Evolutionary conservation across 2,888 invertebrate genomes (phyloP), one percentile per base, ranked within the genome.

Genomic region (Stramonita haemastoma): DNA sequence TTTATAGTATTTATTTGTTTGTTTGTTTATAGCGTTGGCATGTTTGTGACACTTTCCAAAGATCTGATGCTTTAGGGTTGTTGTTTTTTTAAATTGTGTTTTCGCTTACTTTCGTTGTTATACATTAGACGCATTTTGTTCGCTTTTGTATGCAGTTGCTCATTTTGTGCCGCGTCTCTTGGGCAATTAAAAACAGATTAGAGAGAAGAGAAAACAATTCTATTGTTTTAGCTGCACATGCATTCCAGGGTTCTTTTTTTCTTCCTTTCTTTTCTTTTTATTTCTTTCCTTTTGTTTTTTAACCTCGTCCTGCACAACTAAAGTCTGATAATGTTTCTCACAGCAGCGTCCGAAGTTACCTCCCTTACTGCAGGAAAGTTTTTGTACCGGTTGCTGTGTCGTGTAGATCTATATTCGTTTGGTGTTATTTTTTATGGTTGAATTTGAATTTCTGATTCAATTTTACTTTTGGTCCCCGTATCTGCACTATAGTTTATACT

Each of bases 111-210:
- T 34, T 70, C n/a, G 36, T 36, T 84, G 60, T 22, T 22, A 60
- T 60, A 46, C 46, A 46, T 46, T 46, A 22, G 6, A 26, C 19
- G 15, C 57, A 34, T 85, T 57, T 79, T 77, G 46, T 32, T 56
- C 57, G 13, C 36, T 29, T 46, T 36, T 36, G 34, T 66, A n/a
- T n/a, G 83, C 19, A 22, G 26, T 8, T 86, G 36, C 29, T 84
- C 46, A 36, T 86, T 77, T 87, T 84, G 73, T 22, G 34, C 87
- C 8, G 6, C 36, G 34, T n/a, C 90, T 17, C 22, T 26, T 6
- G 79, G 57, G 19, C 46, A 46, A 66, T 87, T 36, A 34, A 57
- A 88, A 84, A 66, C 26, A 60, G 36, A 88, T 66, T 22, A 84
- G 84, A 79, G 77, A 79, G 32, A 79, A 32, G 19, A 73, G 73